A percentile compares a stretch with the other conserved stretches of the same genome.
phyloP scores from a whole-genome alignment of 2,113 vertebrate genomes.

The Cinclus mexicanus region DNA sequence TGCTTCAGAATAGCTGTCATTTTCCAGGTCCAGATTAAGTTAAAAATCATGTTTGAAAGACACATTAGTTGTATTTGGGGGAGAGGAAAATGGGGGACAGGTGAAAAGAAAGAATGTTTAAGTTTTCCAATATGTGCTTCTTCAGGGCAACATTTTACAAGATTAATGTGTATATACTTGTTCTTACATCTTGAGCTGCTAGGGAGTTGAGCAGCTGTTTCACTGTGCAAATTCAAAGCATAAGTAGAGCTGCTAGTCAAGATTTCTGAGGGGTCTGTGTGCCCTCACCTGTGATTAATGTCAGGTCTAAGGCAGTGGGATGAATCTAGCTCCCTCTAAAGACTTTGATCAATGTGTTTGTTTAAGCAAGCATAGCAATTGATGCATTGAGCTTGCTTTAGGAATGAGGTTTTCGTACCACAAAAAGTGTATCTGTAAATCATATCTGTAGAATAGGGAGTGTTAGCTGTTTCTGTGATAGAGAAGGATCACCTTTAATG shows the following conservation, averaged over 20 bases:
- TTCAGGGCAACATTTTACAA: not conserved
- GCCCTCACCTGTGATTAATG: not conserved
- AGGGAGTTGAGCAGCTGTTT: not conserved
- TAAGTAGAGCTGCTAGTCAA: not conserved
- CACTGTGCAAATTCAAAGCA: not conserved
- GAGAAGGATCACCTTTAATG: not conserved
- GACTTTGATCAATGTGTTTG: not conserved
- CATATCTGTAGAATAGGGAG: accelerated
- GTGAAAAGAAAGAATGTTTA: not conserved
- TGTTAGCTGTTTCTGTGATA: not conserved
- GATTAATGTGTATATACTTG: not conserved
- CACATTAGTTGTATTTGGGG: not conserved
- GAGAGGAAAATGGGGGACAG: accelerated
- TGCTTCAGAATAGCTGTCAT: not conserved
- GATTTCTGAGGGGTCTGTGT: not conserved
- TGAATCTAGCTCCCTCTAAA: not conserved
- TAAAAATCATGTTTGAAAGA: not conserved
- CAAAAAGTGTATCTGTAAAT: not conserved
- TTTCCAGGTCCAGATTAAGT: not conserved
- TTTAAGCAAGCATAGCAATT: not conserved
- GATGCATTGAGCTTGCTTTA: not conserved
- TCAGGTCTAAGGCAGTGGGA: not conserved
- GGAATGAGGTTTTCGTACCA: not conserved
- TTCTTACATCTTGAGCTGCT: not conserved
- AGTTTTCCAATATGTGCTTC: not conserved